phyloP scores from a whole-genome alignment of 2,888 invertebrate species.

The Lottia gigantea region DNA sequence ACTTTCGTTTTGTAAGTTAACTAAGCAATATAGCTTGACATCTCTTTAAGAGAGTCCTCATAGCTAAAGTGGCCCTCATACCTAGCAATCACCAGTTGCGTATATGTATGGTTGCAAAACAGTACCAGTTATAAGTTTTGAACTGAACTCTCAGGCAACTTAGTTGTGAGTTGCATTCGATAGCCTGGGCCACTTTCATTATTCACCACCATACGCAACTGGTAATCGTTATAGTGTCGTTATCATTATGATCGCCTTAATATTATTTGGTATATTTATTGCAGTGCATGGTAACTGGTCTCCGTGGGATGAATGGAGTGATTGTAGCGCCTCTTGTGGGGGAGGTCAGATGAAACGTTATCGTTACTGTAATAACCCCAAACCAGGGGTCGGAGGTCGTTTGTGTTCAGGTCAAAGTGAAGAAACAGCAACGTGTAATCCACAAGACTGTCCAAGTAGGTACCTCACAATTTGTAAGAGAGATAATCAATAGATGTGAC shows the following conservation, averaged over 20 bases:
- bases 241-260: too few species aligned
- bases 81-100: too few species aligned
- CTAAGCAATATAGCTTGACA: too few species aligned
- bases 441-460: conserved; percentile 59
- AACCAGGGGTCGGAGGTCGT: conserved; percentile 64
- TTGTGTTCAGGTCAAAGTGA: conserved; percentile 61
- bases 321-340: conserved; percentile 72
- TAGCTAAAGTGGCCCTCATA: too few species aligned
- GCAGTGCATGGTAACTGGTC: conserved; percentile 69
- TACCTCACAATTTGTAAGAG: not conserved
- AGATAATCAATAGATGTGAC: not conserved
- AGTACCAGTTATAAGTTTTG: too few species aligned
- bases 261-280: conserved; percentile 10
- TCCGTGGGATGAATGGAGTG: conserved; percentile 73
- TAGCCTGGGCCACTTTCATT: too few species aligned
- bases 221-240: too few species aligned
- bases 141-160: too few species aligned
- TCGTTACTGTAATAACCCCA: conserved; percentile 70
- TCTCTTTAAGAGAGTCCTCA: not conserved
- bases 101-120: too few species aligned
- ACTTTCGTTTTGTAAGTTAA: too few species aligned
- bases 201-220: too few species aligned
- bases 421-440: conserved; percentile 58
- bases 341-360: conserved; percentile 71
- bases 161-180: too few species aligned